Evolutionary conservation across 2,113 vertebrate species (phyloP), one percentile per base, ranked within the genome.

Genomic region (Machaerirhynchus nigripectus): DNA sequence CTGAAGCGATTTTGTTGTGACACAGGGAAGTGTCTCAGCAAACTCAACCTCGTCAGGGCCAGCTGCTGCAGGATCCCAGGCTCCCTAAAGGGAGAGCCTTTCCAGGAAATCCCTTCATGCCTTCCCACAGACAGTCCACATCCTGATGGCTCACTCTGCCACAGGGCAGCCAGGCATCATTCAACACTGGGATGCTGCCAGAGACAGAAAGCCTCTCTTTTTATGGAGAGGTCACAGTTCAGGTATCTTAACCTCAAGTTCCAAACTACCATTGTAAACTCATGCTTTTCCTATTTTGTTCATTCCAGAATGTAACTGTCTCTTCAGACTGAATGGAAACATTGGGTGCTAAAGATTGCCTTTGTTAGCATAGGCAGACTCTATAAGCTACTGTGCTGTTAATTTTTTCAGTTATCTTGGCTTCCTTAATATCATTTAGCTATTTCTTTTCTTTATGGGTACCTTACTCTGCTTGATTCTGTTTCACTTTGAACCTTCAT

Each of bases 401-500:
- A 91, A 93, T 92, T 92, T 94, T 68, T 92, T 60, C 69, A 82
- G 77, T 87, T 95, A 79, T 91, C 85, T 87, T 78, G 59, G 50
- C 23, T 71, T 67, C 50, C 91, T 95, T 93, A 93, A 85, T 95
- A 89, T 80, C 64, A 92, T 83, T 93, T 84, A 56, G 82, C 46
- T 70, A 55, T 79, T 96, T 78, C 75, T 90, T 87, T 78, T 78
- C 59, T 73, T 92, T 92, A 82, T 15, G 31, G 65, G 6, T 68
- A 63, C 49, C 53, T 93, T 60, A 73, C 82, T 92, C 80, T 82
- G n/a, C 81, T 74, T 84, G 79, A 71, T 59, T 86, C 63, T 69
- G 27, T 91, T 94, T 94, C 89, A 76, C 63, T 96, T 94, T 95
- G 82, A 88, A 84, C 46, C 67, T 87, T 49, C 70, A 55, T 4